Evolutionary conservation across 2,888 invertebrate species (phyloP).

Genomic region (Heteropelma amictum): DNA sequence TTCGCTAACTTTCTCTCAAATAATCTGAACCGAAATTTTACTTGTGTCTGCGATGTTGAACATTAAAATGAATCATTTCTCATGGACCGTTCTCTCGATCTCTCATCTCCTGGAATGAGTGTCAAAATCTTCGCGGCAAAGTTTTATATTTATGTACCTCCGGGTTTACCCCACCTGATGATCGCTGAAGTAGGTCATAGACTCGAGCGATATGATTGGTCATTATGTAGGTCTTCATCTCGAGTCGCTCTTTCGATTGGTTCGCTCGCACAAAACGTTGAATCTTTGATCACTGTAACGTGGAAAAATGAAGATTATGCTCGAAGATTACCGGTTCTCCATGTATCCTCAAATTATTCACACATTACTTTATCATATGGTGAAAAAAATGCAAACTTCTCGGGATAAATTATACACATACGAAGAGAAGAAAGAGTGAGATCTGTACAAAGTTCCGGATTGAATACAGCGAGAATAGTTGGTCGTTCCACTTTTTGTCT

Average conservation of each 20-base stretch:
- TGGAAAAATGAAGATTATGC: background rate
- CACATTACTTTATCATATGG: background rate
- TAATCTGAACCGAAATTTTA: conserved; percentile 28
- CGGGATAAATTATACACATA: background rate
- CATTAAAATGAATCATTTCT: conserved; percentile 32
- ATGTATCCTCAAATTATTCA: background rate
- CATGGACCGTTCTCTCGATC: conserved; percentile 36
- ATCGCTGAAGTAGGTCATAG: conserved; percentile 64
- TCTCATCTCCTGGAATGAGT: conserved; percentile 54
- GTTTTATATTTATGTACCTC: conserved; percentile 70
- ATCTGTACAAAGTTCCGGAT: conserved; percentile 35
- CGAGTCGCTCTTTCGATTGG: conserved; percentile 59
- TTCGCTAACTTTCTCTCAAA: conserved; percentile 12
- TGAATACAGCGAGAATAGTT: conserved; percentile 13
- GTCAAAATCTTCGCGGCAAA: conserved; percentile 48
- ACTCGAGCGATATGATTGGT: conserved; percentile 63
- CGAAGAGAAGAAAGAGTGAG: conserved; percentile 24
- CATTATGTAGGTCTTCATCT: conserved; percentile 63
- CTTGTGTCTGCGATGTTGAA: background rate
- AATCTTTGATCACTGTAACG: background rate
- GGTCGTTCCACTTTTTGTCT: conserved; percentile 56
- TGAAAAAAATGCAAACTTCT: conserved; percentile 19
- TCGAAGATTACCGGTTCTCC: background rate
- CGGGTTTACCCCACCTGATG: conserved; percentile 66
- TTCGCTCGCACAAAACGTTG: background rate